phyloP scores from a whole-genome alignment of 2,797 vertebrate genomes.

The Sebastes nivosus region DNA sequence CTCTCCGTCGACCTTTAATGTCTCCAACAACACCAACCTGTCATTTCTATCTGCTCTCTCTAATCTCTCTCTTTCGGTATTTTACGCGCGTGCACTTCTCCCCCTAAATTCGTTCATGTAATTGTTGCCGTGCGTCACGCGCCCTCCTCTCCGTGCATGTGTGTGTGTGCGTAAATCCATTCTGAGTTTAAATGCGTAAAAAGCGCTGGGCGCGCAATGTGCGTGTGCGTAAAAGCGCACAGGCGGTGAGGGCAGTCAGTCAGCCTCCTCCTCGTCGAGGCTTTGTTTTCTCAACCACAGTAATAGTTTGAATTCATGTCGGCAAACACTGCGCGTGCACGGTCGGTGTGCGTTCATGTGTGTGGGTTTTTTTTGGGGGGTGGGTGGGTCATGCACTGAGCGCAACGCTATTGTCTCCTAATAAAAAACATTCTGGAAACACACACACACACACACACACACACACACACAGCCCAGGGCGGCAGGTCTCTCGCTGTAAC shows the following conservation, averaged over 20 bases:
- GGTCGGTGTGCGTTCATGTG: conserved; percentile 8
- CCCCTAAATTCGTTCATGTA: neutral
- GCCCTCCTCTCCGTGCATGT: neutral
- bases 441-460: conserved; percentile 10
- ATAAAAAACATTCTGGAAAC: conserved; percentile 38
- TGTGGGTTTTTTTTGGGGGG: neutral
- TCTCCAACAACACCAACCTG: conserved; percentile 30
- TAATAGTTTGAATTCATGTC: conserved; percentile 61
- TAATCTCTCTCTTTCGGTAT: conserved; percentile 35
- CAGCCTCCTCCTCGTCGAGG: neutral
- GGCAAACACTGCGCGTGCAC: conserved; percentile 68
- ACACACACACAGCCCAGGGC: neutral
- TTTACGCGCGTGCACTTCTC: conserved; percentile 33
- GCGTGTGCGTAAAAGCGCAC: conserved; percentile 38
- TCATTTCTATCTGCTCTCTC: conserved; percentile 21
- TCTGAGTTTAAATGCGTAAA: conserved; percentile 40
- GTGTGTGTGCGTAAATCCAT: conserved; percentile 30
- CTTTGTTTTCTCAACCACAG: conserved; percentile 67
- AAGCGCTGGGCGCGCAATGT: neutral
- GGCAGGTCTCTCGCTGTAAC: conserved; percentile 19
- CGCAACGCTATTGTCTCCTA: conserved; percentile 37
- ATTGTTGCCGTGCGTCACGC: neutral
- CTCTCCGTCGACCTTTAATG: conserved; percentile 18
- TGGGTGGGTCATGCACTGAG: neutral
- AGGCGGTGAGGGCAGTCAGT: neutral